Base-by-base conservation (phyloP, 1,140 invertebrate genomes). In the Drosophila simulans region DNA sequence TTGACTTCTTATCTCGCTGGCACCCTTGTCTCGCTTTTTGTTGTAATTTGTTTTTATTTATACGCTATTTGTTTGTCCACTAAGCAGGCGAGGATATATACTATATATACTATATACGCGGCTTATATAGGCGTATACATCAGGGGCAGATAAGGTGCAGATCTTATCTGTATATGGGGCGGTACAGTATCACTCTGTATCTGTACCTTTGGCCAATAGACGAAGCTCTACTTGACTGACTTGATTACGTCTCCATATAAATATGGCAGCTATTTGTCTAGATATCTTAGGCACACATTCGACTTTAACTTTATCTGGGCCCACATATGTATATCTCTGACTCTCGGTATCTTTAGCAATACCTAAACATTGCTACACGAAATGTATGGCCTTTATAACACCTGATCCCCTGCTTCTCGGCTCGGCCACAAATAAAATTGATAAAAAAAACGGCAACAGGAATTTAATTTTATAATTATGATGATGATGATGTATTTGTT, bases 231-330 rank as follows among this genome's bases (percentile, higher is more conserved):
- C 59, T 56, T 74, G 79, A 85, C 63, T 77, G 81, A 88, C 83
- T 79, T 88, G 83, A 80, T 88, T 88, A 88, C 79, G 84, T 89
- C 71, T 88, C 83, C 83, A 82, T 73, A 89, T 80, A 88, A 89
- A 88, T 88, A 88, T 88, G 83, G 83, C 83, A 88, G 83, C 84
- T 77, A 80, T 88, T 71, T 76, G 57, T 76, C 58, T 70, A 39
- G 77, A 80, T 85, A 85, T 84, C 81, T 84, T 84, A 52, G 49
- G 68, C 59, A 83, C 42, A 83, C 66, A 83, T 80, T 88, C 63
- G 78, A 66, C 77, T 71, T 57, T 20, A 55, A 58, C 49, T 72
- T 63, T 79, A 68, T 53, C 31, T 65, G 51, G 27, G 2, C 4
- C 45, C n/a, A 25, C 12, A 25, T 27, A 15, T 52, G 7, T 49